Conservation (phyloP, 2,113 vertebrate species). For the Blennius ocellaris region DNA sequence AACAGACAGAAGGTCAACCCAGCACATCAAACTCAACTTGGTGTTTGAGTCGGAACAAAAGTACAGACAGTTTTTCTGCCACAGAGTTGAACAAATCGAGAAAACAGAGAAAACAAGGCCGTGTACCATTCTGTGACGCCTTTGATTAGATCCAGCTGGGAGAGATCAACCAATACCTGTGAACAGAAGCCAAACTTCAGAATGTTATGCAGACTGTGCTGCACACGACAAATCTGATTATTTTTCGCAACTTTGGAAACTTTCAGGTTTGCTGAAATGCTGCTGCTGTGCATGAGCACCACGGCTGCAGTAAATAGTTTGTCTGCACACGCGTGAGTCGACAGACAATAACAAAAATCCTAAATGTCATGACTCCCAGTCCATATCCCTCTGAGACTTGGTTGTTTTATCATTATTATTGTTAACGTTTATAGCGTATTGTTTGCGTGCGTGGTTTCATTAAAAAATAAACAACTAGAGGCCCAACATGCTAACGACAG, state of each 20-base stretch:
- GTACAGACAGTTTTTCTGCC: not conserved
- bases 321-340: too few species aligned
- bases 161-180: slow-evolving; percentile 90
- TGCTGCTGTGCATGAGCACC: too few species aligned
- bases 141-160: slow-evolving; percentile 86
- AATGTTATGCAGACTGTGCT: not conserved
- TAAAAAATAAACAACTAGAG: too few species aligned
- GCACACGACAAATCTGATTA: not conserved
- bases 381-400: too few species aligned
- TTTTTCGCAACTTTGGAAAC: not conserved
- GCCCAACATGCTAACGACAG: too few species aligned
- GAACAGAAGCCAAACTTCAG: slow-evolving; percentile 9
- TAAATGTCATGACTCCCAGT: too few species aligned
- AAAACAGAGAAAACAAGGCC: not conserved
- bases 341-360: too few species aligned
- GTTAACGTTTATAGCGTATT: too few species aligned
- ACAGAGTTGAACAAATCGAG: not conserved
- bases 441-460: too few species aligned
- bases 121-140: slow-evolving; percentile 90
- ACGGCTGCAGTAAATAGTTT: too few species aligned
- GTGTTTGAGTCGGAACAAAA: not conserved
- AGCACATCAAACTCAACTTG: not conserved
- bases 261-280: not conserved
- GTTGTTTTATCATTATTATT: too few species aligned
- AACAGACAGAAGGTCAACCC: not conserved